These are phyloP conservation scores for Chelonus formosanus DNA, from an alignment of 2,888 invertebrate species.

Conservation along the genomic window DNA sequence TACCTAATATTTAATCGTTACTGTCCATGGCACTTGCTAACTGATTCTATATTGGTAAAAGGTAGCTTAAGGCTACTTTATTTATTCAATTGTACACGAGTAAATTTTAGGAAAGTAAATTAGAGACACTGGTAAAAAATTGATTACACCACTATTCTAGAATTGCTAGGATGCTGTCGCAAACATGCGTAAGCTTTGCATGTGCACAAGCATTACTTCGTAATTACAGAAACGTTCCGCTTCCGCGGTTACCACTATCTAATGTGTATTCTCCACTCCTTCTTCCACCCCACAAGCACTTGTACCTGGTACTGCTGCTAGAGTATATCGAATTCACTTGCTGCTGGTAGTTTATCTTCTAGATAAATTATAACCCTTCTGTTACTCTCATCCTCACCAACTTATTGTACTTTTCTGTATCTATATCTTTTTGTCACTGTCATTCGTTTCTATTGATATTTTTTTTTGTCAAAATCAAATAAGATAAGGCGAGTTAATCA, in stretches of 20 bases:
- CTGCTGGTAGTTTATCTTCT: constrained; percentile 18
- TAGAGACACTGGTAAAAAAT: too few species aligned
- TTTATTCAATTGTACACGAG: too few species aligned
- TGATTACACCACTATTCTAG: too few species aligned
- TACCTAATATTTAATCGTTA: too few species aligned
- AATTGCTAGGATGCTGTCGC: background rate
- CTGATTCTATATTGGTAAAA: too few species aligned
- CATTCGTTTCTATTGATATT: too few species aligned
- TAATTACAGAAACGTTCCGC: constrained; percentile 34
- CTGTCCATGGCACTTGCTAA: too few species aligned
- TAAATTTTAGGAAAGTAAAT: too few species aligned
- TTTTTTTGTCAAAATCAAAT: too few species aligned
- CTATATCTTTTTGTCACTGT: too few species aligned
- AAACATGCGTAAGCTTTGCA: constrained; percentile 15
- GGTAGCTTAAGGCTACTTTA: too few species aligned
- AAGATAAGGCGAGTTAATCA: too few species aligned
- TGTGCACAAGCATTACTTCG: constrained; percentile 13
- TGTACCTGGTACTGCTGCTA: constrained; percentile 11
- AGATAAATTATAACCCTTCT: background rate
- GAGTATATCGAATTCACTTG: constrained; percentile 19
- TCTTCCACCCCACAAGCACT: constrained; percentile 9
- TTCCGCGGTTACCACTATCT: constrained; percentile 36
- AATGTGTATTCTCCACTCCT: constrained; percentile 29
- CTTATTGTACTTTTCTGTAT: background rate
- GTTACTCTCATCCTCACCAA: constrained; percentile 6